Evolutionary conservation across 2,797 vertebrate species (phyloP).

Genomic region (Chelmon rostratus): DNA sequence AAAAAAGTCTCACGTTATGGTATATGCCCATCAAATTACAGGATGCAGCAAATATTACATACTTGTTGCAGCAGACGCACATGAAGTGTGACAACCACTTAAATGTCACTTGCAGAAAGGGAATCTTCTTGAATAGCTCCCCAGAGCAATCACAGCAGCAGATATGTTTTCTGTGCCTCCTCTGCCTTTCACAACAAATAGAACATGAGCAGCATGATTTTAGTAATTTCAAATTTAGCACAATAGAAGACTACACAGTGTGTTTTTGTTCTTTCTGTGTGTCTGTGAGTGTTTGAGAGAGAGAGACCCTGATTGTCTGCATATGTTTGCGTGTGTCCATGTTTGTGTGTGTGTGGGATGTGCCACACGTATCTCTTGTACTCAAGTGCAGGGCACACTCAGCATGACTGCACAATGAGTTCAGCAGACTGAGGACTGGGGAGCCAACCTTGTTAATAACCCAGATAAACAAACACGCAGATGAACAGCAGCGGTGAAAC

Average conservation of each 20-base stretch:
- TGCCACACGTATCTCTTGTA: conserved; percentile 45
- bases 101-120: conserved; percentile 48
- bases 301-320: background rate
- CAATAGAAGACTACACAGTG: conserved; percentile 23
- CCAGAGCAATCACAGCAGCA: conserved; percentile 38
- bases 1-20: conserved; percentile 24
- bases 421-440: conserved; percentile 59
- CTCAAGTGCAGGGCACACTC: conserved; percentile 37
- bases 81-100: conserved; percentile 29
- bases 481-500: conserved; percentile 68
- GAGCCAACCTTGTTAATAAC: conserved; percentile 73
- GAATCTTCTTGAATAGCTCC: conserved; percentile 33
- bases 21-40: conserved; percentile 15
- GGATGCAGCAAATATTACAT: conserved; percentile 19
- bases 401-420: conserved; percentile 69
- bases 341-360: conserved; percentile 8
- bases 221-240: conserved; percentile 28
- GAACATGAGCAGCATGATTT: conserved; percentile 40
- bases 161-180: conserved; percentile 28
- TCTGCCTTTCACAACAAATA: conserved; percentile 38
- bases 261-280: conserved; percentile 8
- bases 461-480: conserved; percentile 76
- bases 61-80: conserved; percentile 20
- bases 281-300: background rate
- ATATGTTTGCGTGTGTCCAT: conserved; percentile 15